These are phyloP conservation scores for Bucorvus abyssinicus DNA, from an alignment of 2,797 vertebrate genomes.

Conservation along the genomic window DNA sequence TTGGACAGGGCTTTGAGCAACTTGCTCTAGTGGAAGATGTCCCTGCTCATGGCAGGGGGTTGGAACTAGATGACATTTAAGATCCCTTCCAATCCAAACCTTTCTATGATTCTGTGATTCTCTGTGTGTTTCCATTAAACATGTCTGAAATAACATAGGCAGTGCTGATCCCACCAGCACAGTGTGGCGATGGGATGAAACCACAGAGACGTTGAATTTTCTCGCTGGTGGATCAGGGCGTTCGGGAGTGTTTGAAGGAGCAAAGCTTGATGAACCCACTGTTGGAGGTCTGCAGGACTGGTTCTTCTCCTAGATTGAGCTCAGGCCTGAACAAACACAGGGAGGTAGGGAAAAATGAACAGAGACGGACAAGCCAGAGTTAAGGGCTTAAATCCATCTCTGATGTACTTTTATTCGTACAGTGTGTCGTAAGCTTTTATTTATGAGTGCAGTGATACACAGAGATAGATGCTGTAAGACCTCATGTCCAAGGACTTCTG, in stretches of 20 bases:
- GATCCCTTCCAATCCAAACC: not conserved
- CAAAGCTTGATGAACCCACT: not conserved
- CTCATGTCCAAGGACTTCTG: not conserved
- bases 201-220: not conserved
- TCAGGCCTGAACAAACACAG: not conserved
- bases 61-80: not conserved
- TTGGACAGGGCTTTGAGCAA: not conserved
- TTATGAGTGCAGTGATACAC: not conserved
- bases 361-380: not conserved
- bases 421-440: not conserved
- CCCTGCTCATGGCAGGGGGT: not conserved
- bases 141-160: not conserved
- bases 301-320: not conserved
- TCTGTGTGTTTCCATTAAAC: not conserved
- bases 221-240: not conserved
- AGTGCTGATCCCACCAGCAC: not conserved
- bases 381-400: not conserved
- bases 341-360: not conserved
- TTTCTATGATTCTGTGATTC: not conserved
- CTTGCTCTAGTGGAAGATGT: not conserved
- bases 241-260: fast-evolving
- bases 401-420: not conserved
- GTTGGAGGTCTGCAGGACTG: not conserved
- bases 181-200: not conserved
- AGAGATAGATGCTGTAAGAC: not conserved